These are phyloP conservation scores for Sinocyclocheilus grahami DNA, from an alignment of 2,113 vertebrate species.

Conservation along the genomic window DNA sequence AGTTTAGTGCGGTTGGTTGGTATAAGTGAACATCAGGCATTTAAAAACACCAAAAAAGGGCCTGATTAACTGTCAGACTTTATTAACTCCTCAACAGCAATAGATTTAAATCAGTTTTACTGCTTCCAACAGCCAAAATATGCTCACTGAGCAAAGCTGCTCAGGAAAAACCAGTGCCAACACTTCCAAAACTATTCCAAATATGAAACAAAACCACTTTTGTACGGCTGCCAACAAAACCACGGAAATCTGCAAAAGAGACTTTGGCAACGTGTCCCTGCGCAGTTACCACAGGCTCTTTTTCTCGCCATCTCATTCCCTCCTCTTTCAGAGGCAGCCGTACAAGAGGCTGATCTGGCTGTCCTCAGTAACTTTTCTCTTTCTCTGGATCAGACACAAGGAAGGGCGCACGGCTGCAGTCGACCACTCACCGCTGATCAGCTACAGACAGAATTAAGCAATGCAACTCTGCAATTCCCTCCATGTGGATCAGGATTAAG, in stretches of 20 bases:
- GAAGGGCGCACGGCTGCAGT: neutral
- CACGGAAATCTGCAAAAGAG: constrained; percentile 32
- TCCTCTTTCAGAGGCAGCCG: neutral
- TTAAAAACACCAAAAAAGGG: constrained; percentile 8
- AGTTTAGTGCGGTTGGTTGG: neutral
- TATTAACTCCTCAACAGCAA: constrained; percentile 3
- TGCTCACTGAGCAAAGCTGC: constrained; percentile 5
- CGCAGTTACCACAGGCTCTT: constrained; percentile 14
- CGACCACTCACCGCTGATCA: neutral
- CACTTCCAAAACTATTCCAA: constrained; percentile 34
- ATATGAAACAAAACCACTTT: constrained; percentile 44
- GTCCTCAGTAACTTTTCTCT: constrained; percentile 35
- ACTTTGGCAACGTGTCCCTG: constrained; percentile 8
- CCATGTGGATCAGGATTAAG: constrained; percentile 19
- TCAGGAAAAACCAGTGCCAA: constrained; percentile 13
- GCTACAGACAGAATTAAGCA: constrained; percentile 31
- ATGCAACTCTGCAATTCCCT: constrained; percentile 23
- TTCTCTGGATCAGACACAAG: constrained; percentile 18
- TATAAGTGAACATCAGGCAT: neutral
- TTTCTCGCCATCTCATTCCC: neutral
- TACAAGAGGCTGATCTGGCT: constrained; percentile 15
- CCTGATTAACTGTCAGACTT: neutral
- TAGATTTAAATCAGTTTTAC: neutral
- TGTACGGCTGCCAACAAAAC: constrained; percentile 21
- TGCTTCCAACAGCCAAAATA: constrained; percentile 15